Base-by-base conservation (phyloP, 2,888 invertebrate species). In the Merodon equestris region DNA sequence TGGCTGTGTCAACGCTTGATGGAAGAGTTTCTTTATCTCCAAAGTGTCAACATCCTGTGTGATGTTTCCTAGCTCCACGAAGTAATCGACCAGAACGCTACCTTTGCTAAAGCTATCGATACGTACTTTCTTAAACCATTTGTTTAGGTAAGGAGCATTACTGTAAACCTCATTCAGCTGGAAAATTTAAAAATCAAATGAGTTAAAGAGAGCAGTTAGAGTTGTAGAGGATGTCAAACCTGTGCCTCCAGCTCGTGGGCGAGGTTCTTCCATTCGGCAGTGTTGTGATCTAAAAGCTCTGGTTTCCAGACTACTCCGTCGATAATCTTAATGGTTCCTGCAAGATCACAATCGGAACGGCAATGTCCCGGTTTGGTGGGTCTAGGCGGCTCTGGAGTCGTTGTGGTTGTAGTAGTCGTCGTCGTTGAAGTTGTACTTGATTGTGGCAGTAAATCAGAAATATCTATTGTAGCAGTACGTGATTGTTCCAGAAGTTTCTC, bases 101-200 rank as follows among this genome's bases (percentile, higher is more conserved):
- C 96, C 96, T 86, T 94, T 91, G 85, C 94, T 96, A 87, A 96
- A 96, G 79, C 95, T 94, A 85, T 97, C 97, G 81, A 97, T 96
- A 82, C 94, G 92, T 74, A 96, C 93, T 84, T 93, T 94, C 85
- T 94, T 95, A 88, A 94, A 96, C 95, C 95, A 96, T 85, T 93
- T 93, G 73, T 91, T 93, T 9, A 96, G 89, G 66, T 92, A 89
- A 19, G 93, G 92, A 0, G 95, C 95, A 85, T 92, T 93, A 15
- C 93, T 92, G 86, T 95, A 97, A 13, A 96, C 94, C 64, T 93
- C 93, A 86, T 96, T 95, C 82, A 97, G 92, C 96, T 96, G 89
- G 82, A 4, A 34, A 42, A 9, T n/a, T 36, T n/a, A 7, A 27
- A 27, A 40, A 9, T 3, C 5, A 40, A 40, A 7, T 40, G 40